Conservation (phyloP, 2,113 vertebrate genomes). For the Suricata suricatta region DNA sequence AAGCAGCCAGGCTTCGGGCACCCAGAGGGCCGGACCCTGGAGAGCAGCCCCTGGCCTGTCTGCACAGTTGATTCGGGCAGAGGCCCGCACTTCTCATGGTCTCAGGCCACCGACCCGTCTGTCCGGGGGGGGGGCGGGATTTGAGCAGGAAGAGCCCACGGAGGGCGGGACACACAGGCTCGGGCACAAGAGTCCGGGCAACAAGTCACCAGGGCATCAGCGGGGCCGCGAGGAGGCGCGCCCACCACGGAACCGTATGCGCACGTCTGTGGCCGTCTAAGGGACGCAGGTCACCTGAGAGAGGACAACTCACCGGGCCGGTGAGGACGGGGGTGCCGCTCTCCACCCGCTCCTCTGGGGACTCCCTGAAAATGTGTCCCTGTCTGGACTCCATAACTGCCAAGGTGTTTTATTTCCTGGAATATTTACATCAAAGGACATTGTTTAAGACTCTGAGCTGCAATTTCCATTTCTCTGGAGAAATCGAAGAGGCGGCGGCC, state of each 20-base stretch:
- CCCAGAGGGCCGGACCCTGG: background rate
- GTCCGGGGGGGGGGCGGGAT: fast-evolving
- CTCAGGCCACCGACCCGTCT: background rate
- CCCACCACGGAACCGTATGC: fast-evolving
- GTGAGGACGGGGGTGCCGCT: background rate
- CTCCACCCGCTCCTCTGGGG: background rate
- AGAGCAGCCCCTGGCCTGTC: background rate
- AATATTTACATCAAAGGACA: slow-evolving; percentile 84
- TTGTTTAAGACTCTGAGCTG: slow-evolving; percentile 82
- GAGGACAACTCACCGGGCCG: fast-evolving
- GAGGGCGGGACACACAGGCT: background rate
- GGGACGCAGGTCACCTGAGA: fast-evolving
- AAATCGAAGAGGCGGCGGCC: slow-evolving; percentile 73
- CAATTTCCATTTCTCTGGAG: slow-evolving; percentile 82
- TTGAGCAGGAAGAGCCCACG: background rate
- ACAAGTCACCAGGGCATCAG: fast-evolving
- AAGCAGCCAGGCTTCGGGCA: fast-evolving
- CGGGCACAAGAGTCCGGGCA: fast-evolving
- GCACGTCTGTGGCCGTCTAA: fast-evolving
- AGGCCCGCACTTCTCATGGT: fast-evolving
- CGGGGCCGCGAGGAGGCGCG: fast-evolving
- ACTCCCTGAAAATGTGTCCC: slow-evolving; percentile 67
- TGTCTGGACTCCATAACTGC: slow-evolving; percentile 83
- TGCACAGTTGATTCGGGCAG: fast-evolving
- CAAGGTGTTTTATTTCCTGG: slow-evolving; percentile 89